Conservation (phyloP, 2,797 vertebrate species). For the Sebastes itinus region DNA sequence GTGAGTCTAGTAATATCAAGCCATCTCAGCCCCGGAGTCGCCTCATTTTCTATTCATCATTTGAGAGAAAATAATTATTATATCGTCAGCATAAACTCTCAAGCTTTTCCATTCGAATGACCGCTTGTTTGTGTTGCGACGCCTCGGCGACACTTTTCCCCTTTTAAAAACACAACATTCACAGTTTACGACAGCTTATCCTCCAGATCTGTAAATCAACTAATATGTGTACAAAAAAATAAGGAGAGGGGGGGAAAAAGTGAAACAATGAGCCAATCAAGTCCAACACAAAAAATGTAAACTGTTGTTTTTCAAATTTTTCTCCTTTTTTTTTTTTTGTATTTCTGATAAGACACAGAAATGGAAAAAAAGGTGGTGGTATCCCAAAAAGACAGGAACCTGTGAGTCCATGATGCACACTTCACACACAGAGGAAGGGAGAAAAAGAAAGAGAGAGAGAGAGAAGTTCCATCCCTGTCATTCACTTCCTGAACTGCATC, state of each 20-base stretch:
- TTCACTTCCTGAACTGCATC: slow-evolving; percentile 10
- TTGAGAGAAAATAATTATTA: slow-evolving; percentile 15
- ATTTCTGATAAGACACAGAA: slow-evolving; percentile 65
- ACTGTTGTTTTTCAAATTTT: slow-evolving; percentile 53
- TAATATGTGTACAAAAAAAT: slow-evolving; percentile 48
- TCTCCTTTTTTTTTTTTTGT: slow-evolving; percentile 1
- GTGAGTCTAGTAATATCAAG: too few species aligned
- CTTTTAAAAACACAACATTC: slow-evolving; percentile 31
- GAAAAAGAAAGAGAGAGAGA: neutral
- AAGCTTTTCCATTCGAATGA: neutral
- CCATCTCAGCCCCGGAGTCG: neutral
- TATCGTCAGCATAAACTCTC: neutral
- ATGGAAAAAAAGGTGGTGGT: slow-evolving; percentile 51
- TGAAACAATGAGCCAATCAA: slow-evolving; percentile 55
- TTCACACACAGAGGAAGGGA: slow-evolving; percentile 37
- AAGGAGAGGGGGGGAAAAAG: slow-evolving; percentile 7
- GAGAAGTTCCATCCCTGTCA: slow-evolving; percentile 33
- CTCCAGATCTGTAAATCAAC: slow-evolving; percentile 54
- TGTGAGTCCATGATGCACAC: slow-evolving; percentile 51
- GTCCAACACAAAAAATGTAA: slow-evolving; percentile 58
- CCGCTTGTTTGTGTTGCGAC: neutral
- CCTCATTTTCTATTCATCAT: neutral
- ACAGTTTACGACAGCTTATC: slow-evolving; percentile 22
- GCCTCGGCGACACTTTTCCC: neutral
- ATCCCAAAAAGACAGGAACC: slow-evolving; percentile 43